Conservation (phyloP, 2,113 vertebrate genomes). For the Coracopsis vasa region DNA sequence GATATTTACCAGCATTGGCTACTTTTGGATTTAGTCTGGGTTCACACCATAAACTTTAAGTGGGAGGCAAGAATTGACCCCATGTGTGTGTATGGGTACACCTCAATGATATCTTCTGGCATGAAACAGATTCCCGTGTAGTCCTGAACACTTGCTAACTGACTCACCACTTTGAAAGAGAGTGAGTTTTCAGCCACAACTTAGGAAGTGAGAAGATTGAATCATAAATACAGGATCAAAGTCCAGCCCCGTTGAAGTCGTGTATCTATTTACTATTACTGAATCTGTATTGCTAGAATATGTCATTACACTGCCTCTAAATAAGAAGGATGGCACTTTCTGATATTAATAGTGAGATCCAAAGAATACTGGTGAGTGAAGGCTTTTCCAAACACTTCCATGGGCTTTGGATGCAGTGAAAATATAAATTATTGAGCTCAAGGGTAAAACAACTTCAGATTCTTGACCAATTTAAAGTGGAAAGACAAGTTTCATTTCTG, state of each 20-base stretch:
- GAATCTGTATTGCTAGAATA: neutral
- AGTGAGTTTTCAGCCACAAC: neutral
- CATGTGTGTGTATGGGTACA: neutral
- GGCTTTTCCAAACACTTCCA: neutral
- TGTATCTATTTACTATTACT: rapidly evolving
- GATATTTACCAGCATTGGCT: neutral
- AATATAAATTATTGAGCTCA: neutral
- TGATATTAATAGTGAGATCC: neutral
- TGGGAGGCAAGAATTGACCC: neutral
- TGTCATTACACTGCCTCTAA: neutral
- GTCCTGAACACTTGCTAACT: neutral
- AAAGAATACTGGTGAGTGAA: neutral
- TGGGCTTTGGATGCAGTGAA: neutral
- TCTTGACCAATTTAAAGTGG: neutral
- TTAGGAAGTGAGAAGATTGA: neutral
- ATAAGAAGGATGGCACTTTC: neutral
- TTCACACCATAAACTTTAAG: neutral
- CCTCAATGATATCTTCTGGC: neutral
- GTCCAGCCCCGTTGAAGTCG: neutral
- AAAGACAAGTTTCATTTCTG: neutral
- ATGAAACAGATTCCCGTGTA: neutral
- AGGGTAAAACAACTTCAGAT: neutral
- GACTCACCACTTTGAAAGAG: neutral
- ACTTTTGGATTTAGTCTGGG: neutral
- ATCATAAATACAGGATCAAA: neutral